These are phyloP conservation scores for Isaurus tuberculatus DNA, from an alignment of 92 coral and sea anemone genomes.

Conservation along the genomic window DNA sequence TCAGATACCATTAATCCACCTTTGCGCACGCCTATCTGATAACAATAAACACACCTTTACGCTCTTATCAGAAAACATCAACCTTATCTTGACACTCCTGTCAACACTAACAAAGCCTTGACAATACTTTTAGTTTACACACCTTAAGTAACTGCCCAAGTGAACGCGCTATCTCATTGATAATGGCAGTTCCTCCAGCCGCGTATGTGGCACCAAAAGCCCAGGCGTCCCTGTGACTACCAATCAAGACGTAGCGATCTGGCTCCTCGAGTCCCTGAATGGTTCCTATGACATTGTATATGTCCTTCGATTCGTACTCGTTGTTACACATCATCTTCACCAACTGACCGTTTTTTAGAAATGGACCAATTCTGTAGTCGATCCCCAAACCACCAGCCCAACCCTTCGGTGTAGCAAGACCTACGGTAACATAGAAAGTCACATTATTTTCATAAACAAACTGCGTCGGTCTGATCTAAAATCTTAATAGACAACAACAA, in stretches of 20 bases:
- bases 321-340: constrained; percentile 73
- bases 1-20: no score
- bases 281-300: constrained; percentile 93
- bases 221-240: constrained; percentile 94
- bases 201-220: constrained; percentile 90
- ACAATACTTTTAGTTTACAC: constrained; percentile 55
- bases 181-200: constrained; percentile 75
- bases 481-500: no score
- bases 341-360: constrained; percentile 34
- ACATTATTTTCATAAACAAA: no score
- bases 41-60: no score
- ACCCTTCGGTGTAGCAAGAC: constrained; percentile 61
- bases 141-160: constrained; percentile 71
- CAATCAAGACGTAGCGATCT: constrained; percentile 90
- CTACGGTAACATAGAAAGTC: constrained; percentile 51
- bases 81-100: background rate
- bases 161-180: constrained; percentile 86
- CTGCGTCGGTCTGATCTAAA: no score
- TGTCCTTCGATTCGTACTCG: constrained; percentile 58
- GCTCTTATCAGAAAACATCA: no score
- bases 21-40: no score
- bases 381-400: constrained; percentile 74
- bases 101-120: background rate
- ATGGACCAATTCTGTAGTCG: constrained; percentile 80
- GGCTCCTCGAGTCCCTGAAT: constrained; percentile 94